Evolutionary conservation across 2,113 vertebrate species (phyloP).

Genomic region (Miniopterus natalensis): DNA sequence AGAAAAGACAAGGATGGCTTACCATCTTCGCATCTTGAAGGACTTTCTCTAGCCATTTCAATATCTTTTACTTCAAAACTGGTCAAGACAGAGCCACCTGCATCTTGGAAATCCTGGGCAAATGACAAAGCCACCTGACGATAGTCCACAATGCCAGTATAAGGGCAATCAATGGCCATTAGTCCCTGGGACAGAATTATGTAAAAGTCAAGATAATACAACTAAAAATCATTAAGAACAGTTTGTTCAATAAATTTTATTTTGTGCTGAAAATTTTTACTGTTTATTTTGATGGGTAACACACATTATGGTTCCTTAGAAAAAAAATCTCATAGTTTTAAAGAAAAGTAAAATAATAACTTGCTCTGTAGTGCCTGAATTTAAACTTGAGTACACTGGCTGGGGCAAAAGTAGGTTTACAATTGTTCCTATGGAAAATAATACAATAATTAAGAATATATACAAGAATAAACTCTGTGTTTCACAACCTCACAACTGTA

Average conservation of each 20-base stretch:
- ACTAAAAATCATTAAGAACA: neutral
- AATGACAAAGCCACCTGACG: slow-evolving; percentile 93
- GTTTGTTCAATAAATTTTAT: slow-evolving; percentile 13
- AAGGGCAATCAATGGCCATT: slow-evolving; percentile 96
- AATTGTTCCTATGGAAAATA: neutral
- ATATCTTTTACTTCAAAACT: slow-evolving; percentile 93
- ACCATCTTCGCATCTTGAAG: slow-evolving; percentile 90
- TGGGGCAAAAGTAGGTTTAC: neutral
- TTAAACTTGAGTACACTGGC: neutral
- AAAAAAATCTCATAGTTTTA: neutral
- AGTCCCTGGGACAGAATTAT: slow-evolving; percentile 90
- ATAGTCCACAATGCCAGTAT: slow-evolving; percentile 97
- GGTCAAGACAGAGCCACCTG: slow-evolving; percentile 92
- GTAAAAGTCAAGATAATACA: slow-evolving; percentile 32
- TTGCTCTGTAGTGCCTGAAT: slow-evolving; percentile 6
- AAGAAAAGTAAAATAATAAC: slow-evolving; percentile 36
- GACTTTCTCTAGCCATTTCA: slow-evolving; percentile 90
- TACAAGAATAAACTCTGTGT: neutral
- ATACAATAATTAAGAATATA: neutral
- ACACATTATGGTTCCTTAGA: slow-evolving; percentile 31
- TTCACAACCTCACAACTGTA: neutral
- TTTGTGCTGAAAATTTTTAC: slow-evolving; percentile 33
- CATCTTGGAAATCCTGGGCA: slow-evolving; percentile 93
- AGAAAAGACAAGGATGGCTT: slow-evolving; percentile 63
- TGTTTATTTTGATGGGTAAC: slow-evolving; percentile 51